Conservation (phyloP, 2,797 vertebrate species). For the Malacoctenus gilli region DNA sequence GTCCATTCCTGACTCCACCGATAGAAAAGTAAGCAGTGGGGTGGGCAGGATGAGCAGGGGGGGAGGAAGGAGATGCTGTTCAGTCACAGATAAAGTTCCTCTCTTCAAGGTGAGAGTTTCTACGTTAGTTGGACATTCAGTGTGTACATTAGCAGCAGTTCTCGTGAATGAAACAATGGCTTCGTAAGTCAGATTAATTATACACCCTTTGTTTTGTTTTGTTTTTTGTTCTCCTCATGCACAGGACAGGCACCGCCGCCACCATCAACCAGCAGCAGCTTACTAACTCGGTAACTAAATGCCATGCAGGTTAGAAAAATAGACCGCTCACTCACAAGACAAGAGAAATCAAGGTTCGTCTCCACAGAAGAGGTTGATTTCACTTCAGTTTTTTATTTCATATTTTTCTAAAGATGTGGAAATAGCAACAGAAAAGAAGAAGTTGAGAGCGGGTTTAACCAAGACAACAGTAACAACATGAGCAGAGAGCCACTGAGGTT, state of each 20-base stretch:
- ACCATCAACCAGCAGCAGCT: no score
- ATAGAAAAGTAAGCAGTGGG: constrained; percentile 20
- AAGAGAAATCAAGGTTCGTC: constrained; percentile 79
- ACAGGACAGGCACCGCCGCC: constrained; percentile 67
- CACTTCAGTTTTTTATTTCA: constrained; percentile 84
- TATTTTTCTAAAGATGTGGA: constrained; percentile 85
- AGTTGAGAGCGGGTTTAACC: constrained; percentile 79
- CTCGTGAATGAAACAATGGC: constrained; percentile 73
- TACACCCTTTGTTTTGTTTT: constrained; percentile 50
- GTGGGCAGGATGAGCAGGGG: constrained; percentile 37
- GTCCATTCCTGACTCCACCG: constrained; percentile 25
- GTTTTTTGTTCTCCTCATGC: constrained; percentile 73
- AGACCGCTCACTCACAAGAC: constrained; percentile 78
- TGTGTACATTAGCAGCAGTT: constrained; percentile 80
- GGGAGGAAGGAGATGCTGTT: neutral
- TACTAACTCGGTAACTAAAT: constrained; percentile 55
- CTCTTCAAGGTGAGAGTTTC: constrained; percentile 51
- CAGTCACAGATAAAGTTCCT: constrained; percentile 51
- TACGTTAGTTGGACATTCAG: constrained; percentile 77
- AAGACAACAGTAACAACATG: constrained; percentile 82
- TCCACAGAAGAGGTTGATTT: constrained; percentile 82
- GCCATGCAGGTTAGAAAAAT: constrained; percentile 80
- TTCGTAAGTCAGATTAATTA: constrained; percentile 67
- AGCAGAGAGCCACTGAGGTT: constrained; percentile 75
- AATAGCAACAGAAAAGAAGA: constrained; percentile 81